phyloP scores from a whole-genome alignment of 2,113 vertebrate genomes.

The Chlamydotis undulata region DNA sequence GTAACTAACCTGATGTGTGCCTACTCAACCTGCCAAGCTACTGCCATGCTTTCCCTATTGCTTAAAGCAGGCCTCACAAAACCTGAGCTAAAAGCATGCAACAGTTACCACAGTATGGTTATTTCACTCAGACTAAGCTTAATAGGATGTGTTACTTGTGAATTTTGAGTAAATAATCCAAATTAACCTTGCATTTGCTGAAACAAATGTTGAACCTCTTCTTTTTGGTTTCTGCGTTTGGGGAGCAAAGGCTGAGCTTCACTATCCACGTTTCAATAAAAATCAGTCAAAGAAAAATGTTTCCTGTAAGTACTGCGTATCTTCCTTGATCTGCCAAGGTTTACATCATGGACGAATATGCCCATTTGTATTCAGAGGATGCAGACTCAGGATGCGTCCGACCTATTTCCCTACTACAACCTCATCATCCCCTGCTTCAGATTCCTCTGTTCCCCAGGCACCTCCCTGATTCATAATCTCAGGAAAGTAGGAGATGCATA shows the following conservation, averaged over 20 bases:
- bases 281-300: neutral
- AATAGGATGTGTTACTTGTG: neutral
- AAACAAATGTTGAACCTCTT: neutral
- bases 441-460: conserved; percentile 21
- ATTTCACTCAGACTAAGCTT: neutral
- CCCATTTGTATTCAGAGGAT: conserved; percentile 5
- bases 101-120: neutral
- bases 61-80: neutral
- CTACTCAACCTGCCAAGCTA: neutral
- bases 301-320: neutral
- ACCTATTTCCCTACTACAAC: conserved; percentile 14
- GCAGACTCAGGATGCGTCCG: neutral
- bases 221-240: neutral
- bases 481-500: conserved; percentile 30
- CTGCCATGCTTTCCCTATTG: neutral
- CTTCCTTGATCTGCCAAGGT: neutral
- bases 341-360: conserved; percentile 9
- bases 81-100: neutral
- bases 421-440: neutral
- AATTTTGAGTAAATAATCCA: neutral
- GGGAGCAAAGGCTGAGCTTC: neutral
- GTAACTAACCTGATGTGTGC: neutral
- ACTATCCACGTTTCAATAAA: neutral
- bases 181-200: neutral
- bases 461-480: conserved; percentile 57